Percentiles rank a stretch among this genome's conserved stretches.
These are phyloP conservation scores for Nowickia ferox DNA, from an alignment of 2,888 invertebrate genomes.

Conservation along the genomic window DNA sequence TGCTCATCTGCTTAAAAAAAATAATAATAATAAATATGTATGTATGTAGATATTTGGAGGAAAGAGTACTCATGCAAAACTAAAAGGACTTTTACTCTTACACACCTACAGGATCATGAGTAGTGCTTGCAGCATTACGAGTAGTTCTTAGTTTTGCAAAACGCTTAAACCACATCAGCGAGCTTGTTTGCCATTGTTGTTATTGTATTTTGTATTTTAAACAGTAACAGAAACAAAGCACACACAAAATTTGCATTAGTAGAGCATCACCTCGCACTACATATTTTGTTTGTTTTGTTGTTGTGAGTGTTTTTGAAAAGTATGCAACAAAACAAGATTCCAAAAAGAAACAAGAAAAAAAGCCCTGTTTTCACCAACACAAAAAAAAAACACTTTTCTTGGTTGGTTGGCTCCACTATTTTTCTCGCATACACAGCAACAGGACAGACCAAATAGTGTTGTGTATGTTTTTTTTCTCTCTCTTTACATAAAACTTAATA, in stretches of 20 bases:
- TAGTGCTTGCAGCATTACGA: slow-evolving; percentile 37
- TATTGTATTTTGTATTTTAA: slow-evolving; percentile 50
- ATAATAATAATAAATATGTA: neutral
- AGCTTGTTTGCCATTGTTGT: slow-evolving; percentile 45
- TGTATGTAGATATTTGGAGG: neutral
- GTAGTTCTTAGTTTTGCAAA: slow-evolving; percentile 13
- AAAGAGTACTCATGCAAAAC: slow-evolving; percentile 33
- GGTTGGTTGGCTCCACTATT: slow-evolving; percentile 54
- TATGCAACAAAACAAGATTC: slow-evolving; percentile 40
- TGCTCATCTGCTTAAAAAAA: slow-evolving; percentile 61
- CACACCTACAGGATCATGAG: slow-evolving; percentile 46
- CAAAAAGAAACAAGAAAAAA: slow-evolving; percentile 7
- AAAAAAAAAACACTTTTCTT: slow-evolving; percentile 54
- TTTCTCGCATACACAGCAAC: slow-evolving; percentile 32
- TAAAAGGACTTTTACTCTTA: slow-evolving; percentile 55
- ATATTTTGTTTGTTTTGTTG: slow-evolving; percentile 23
- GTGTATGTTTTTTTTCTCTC: neutral
- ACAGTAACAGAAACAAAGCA: slow-evolving; percentile 49
- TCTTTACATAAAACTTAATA: slow-evolving; percentile 7
- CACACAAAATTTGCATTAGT: slow-evolving; percentile 63
- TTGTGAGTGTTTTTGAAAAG: slow-evolving; percentile 53
- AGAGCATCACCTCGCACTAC: slow-evolving; percentile 41
- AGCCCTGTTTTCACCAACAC: slow-evolving; percentile 35
- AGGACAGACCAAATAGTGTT: slow-evolving; percentile 48
- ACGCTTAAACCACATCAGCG: slow-evolving; percentile 60